These are phyloP conservation scores for Thamnophis elegans DNA, from an alignment of 2,797 vertebrate species.

Conservation along the genomic window DNA sequence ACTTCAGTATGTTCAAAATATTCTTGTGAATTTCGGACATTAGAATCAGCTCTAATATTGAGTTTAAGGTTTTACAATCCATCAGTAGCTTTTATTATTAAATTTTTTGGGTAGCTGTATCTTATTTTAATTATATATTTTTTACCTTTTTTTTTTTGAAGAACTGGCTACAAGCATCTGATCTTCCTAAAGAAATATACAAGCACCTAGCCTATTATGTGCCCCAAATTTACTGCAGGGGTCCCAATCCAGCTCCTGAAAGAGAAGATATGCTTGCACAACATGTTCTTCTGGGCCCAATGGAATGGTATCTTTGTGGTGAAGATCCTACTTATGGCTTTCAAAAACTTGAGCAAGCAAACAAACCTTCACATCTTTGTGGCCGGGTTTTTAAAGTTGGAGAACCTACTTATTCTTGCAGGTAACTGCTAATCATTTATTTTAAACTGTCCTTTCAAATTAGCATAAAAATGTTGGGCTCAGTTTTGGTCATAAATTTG, in stretches of 20 bases:
- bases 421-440: slow-evolving; percentile 70
- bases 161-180: slow-evolving; percentile 86
- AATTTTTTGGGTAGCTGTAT: neutral
- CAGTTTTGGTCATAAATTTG: neutral
- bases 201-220: slow-evolving; percentile 86
- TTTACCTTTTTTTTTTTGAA: slow-evolving; percentile 64
- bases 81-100: neutral
- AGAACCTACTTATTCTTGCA: slow-evolving; percentile 97
- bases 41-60: neutral
- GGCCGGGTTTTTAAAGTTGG: slow-evolving; percentile 97
- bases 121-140: neutral
- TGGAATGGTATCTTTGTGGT: slow-evolving; percentile 93
- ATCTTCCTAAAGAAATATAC: slow-evolving; percentile 87
- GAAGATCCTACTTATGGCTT: slow-evolving; percentile 87
- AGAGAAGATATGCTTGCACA: slow-evolving; percentile 89
- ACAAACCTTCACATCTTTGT: slow-evolving; percentile 91
- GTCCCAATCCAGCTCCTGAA: slow-evolving; percentile 81
- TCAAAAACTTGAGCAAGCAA: slow-evolving; percentile 85
- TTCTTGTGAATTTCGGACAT: neutral
- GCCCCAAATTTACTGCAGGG: slow-evolving; percentile 89
- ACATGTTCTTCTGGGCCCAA: slow-evolving; percentile 84
- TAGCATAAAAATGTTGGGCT: neutral
- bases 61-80: neutral
- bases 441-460: neutral
- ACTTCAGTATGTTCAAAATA: neutral